These are phyloP conservation scores for Saguinus midas DNA, from an alignment of 2,113 vertebrate genomes.

Conservation along the genomic window DNA sequence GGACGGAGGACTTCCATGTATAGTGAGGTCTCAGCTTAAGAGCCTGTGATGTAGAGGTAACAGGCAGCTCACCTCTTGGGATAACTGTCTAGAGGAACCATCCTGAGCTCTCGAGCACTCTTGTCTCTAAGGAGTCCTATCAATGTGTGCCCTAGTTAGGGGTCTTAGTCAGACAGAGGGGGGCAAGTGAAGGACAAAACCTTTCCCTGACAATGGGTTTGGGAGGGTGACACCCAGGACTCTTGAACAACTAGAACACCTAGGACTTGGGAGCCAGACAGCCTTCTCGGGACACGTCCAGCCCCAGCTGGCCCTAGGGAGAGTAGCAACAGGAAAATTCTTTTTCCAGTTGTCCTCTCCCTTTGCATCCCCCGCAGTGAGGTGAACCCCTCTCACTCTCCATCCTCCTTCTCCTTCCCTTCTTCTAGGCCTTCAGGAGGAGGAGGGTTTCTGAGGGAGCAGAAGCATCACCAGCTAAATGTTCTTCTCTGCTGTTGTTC, in stretches of 20 bases:
- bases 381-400: neutral
- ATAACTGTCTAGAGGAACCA: neutral
- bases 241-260: neutral
- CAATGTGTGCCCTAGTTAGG: rapidly evolving
- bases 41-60: neutral
- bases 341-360: neutral
- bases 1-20: neutral
- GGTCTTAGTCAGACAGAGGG: neutral
- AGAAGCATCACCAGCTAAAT: neutral
- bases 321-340: neutral
- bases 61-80: neutral
- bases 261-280: neutral
- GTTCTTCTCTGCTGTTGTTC: neutral
- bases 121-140: neutral
- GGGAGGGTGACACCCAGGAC: neutral
- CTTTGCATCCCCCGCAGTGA: neutral
- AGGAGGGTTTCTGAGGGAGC: neutral
- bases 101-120: neutral
- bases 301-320: neutral
- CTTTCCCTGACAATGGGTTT: neutral
- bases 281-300: neutral
- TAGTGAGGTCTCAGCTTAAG: neutral
- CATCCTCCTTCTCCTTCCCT: rapidly evolving
- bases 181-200: too few relatives aligned
- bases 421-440: neutral